Conservation (phyloP, 1,140 invertebrate species). For the Eriocheir sinensis region DNA sequence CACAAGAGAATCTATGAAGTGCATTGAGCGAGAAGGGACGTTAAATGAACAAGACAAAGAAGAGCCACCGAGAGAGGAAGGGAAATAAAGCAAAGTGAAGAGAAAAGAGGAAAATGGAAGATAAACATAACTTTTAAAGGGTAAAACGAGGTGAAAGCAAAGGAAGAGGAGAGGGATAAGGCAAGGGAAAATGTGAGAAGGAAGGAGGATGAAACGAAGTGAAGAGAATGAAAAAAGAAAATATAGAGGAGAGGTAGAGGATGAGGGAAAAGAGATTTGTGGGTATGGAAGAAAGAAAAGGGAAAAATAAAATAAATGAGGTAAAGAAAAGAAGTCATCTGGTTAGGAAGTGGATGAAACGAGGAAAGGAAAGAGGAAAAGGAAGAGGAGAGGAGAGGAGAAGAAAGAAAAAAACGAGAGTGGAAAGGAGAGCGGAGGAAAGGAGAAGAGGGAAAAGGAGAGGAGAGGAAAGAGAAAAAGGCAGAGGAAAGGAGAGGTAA, state of each 20-base stretch:
- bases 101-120: background rate
- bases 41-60: background rate
- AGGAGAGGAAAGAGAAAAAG: background rate
- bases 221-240: too few species aligned
- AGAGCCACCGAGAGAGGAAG: background rate
- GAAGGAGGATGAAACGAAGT: too few species aligned
- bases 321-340: too few species aligned
- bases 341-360: too few species aligned
- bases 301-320: too few species aligned
- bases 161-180: background rate
- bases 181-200: background rate
- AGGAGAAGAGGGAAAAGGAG: background rate
- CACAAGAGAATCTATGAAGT: background rate
- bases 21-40: background rate
- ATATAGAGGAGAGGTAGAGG: too few species aligned
- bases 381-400: background rate
- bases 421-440: too few species aligned
- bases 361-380: too few species aligned
- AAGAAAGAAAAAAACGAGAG: background rate
- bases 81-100: background rate
- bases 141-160: background rate
- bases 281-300: too few species aligned
- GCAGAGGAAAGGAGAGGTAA: background rate
- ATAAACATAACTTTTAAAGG: background rate
- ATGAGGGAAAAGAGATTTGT: too few species aligned